Conservation (phyloP, 2,797 vertebrate genomes). For the Fratercula arctica region DNA sequence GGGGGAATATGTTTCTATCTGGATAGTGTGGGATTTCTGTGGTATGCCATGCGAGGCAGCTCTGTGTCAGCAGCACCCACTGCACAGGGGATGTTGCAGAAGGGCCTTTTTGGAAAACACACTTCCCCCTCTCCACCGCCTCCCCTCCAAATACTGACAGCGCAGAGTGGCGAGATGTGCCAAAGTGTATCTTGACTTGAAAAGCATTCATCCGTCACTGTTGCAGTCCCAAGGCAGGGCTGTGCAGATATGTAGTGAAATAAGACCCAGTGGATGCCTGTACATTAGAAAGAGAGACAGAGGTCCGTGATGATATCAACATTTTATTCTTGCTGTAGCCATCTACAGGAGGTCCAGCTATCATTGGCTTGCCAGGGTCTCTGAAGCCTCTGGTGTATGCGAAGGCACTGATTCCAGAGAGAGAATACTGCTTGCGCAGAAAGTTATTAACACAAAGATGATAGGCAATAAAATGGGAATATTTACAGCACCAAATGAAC, state of each 20-base stretch:
- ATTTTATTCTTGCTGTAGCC: constrained; percentile 22
- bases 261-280: constrained; percentile 25
- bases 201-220: background rate
- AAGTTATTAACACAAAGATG: background rate
- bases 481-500: background rate
- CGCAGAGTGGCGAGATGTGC: background rate
- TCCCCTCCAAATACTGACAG: background rate
- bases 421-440: background rate
- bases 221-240: background rate
- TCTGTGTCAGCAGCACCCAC: background rate
- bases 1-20: background rate
- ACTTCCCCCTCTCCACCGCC: background rate
- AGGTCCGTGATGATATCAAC: background rate
- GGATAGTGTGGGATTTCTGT: rapidly evolving
- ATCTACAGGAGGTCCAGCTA: background rate
- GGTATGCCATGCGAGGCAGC: rapidly evolving
- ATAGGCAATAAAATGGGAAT: background rate
- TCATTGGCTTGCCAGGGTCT: background rate
- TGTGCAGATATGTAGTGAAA: constrained; percentile 31
- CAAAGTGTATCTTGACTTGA: constrained; percentile 25
- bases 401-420: background rate
- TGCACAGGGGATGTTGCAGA: background rate
- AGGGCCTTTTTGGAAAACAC: background rate
- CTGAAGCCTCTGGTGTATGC: background rate
- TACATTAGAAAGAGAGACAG: background rate